Evolutionary conservation across 1,140 invertebrate genomes (phyloP), one percentile per base, ranked within the genome.

Genomic region (Chymomyza costata): DNA sequence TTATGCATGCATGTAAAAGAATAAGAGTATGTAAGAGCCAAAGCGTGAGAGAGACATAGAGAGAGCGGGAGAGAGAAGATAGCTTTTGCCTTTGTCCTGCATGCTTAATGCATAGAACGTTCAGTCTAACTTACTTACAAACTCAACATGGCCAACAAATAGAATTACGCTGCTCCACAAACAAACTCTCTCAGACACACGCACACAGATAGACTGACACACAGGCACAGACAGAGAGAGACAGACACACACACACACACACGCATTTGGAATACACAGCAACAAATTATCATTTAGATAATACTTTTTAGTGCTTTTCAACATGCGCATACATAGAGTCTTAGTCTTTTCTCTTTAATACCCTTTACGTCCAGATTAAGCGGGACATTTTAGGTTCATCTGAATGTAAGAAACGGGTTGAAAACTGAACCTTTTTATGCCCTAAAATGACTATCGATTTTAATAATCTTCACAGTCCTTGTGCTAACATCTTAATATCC

Each of bases 201-300:
- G 21, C 21, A 25, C 21, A 25, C 21, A 25, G 3, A 25, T 8
- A 25, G 3, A 25, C 21, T 25, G 3, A 8, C 8, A 25, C 21
- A 25, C 21, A 5, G 3, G 21, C 8, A 25, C 21, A 25, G 3
- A 25, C 8, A 25, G n/a, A n/a, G n/a, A 5, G 21, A 25, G 3
- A 25, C 21, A 5, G 8, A 25, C 21, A 25, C 3, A 3, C 21
- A 25, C 8, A 8, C 8, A 8, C 21, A 25, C 21, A 61, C 53
- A 61, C 16, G 40, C 39, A n/a, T n/a, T n/a, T n/a, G n/a, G n/a
- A n/a, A n/a, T n/a, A n/a, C n/a, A n/a, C n/a, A 66, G 73, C 71
- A 76, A 76, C 71, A 76, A 76, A 76, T 76, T 76, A 76, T 76
- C 71, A 76, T 76, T 78, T 76, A 76, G 66, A 76, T 76, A 76